Conservation (phyloP, 2,888 invertebrate genomes). For the Troilus luridus region DNA sequence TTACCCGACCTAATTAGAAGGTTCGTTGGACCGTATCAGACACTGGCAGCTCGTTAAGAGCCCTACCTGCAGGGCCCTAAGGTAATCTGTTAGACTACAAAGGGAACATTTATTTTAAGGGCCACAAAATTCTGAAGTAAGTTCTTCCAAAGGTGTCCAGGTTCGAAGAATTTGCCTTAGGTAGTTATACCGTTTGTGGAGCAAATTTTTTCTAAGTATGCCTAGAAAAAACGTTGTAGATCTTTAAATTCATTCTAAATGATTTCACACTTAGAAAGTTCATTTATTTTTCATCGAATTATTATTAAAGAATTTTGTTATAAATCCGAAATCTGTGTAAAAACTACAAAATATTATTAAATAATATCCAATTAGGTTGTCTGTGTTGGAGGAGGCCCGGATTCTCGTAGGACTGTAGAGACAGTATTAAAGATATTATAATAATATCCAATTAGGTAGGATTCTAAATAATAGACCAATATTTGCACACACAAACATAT, state of each 20-base stretch:
- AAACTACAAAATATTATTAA: too few species aligned
- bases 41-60: constrained; percentile 22
- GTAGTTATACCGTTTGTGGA: not conserved
- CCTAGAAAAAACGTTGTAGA: not conserved
- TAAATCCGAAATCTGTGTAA: too few species aligned
- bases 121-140: constrained; percentile 24
- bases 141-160: constrained; percentile 1
- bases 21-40: not conserved
- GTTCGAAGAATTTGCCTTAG: not conserved
- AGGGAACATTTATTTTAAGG: constrained; percentile 34
- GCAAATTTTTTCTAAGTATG: not conserved
- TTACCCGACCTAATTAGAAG: constrained; percentile 5
- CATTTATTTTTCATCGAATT: too few species aligned
- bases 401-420: too few species aligned
- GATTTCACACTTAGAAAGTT: not conserved
- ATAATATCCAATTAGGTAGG: too few species aligned
- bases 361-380: too few species aligned
- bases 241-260: not conserved
- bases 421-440: too few species aligned
- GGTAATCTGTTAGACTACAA: constrained; percentile 17
- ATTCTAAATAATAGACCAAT: too few species aligned
- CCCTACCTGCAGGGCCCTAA: constrained; percentile 10
- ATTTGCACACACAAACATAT: too few species aligned
- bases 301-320: too few species aligned
- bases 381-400: too few species aligned